phyloP scores from a whole-genome alignment of 2,113 vertebrate species.

The Azemiops feae region DNA sequence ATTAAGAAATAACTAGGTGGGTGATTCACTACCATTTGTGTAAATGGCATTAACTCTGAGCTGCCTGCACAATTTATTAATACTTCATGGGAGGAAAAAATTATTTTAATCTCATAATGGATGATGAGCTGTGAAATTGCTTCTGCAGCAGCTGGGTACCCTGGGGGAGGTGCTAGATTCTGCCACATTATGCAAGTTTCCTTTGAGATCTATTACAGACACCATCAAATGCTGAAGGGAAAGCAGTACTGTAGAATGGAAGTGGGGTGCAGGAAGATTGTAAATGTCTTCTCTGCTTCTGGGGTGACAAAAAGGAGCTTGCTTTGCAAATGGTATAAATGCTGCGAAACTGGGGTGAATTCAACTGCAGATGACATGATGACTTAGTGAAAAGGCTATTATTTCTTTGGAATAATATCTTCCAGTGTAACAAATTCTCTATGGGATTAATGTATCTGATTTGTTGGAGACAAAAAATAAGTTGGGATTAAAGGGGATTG shows the following conservation, averaged over 20 bases:
- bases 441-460: not conserved
- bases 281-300: not conserved
- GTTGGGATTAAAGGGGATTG: not conserved
- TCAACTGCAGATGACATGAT: not conserved
- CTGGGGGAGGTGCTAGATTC: slow-evolving; percentile 67
- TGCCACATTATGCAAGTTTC: slow-evolving; percentile 61
- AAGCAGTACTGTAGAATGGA: not conserved
- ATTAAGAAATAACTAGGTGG: slow-evolving; percentile 65
- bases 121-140: slow-evolving; percentile 69
- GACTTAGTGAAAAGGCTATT: not conserved
- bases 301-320: not conserved
- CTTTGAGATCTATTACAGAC: slow-evolving; percentile 51
- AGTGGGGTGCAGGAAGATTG: too few relatives aligned
- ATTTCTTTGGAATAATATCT: not conserved
- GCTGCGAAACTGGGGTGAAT: not conserved
- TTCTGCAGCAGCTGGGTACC: slow-evolving; percentile 62
- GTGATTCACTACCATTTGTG: slow-evolving; percentile 63
- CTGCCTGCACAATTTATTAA: slow-evolving; percentile 65
- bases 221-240: slow-evolving; percentile 23
- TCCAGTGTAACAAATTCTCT: not conserved
- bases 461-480: not conserved
- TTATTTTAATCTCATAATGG: slow-evolving; percentile 66
- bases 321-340: not conserved
- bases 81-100: slow-evolving; percentile 62
- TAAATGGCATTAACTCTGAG: slow-evolving; percentile 57